Evolutionary conservation across 1,140 invertebrate species (phyloP).

Genomic region (Asbolus verrucosus): DNA sequence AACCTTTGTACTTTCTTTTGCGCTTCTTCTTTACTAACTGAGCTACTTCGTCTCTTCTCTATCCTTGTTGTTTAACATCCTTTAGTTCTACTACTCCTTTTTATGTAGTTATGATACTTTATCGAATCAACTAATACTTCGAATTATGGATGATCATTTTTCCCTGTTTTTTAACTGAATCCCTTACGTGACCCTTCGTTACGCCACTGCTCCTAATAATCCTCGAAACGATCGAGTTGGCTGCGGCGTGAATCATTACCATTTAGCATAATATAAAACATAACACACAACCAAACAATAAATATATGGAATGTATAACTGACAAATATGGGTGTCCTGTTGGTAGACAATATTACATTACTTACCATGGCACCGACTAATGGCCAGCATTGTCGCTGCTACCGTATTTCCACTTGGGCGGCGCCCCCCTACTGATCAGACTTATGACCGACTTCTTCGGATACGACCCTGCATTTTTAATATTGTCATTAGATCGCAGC

Average conservation of each 20-base stretch:
- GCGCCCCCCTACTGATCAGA: slow-evolving; percentile 50
- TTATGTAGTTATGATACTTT: too few species aligned
- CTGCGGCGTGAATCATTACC: slow-evolving; percentile 10
- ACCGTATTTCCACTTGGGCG: slow-evolving; percentile 59
- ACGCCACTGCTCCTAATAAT: too few species aligned
- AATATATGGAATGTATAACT: slow-evolving; percentile 49
- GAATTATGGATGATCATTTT: too few species aligned
- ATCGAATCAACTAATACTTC: too few species aligned
- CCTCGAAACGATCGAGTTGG: background rate
- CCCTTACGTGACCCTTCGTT: too few species aligned
- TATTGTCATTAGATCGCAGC: slow-evolving; percentile 11
- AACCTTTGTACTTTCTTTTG: too few species aligned
- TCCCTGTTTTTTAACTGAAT: too few species aligned
- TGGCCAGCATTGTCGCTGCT: slow-evolving; percentile 56
- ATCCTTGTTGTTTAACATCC: too few species aligned
- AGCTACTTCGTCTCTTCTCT: too few species aligned
- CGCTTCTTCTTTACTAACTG: too few species aligned
- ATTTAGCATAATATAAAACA: slow-evolving; percentile 23
- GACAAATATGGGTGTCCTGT: slow-evolving; percentile 54
- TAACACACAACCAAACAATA: slow-evolving; percentile 1
- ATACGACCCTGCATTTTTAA: slow-evolving; percentile 38
- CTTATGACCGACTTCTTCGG: slow-evolving; percentile 35
- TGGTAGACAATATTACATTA: slow-evolving; percentile 58
- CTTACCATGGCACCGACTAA: slow-evolving; percentile 58
- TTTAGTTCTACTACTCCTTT: too few species aligned